These are phyloP conservation scores for Diaprepes abbreviatus DNA, from an alignment of 2,888 invertebrate genomes.

Conservation along the genomic window DNA sequence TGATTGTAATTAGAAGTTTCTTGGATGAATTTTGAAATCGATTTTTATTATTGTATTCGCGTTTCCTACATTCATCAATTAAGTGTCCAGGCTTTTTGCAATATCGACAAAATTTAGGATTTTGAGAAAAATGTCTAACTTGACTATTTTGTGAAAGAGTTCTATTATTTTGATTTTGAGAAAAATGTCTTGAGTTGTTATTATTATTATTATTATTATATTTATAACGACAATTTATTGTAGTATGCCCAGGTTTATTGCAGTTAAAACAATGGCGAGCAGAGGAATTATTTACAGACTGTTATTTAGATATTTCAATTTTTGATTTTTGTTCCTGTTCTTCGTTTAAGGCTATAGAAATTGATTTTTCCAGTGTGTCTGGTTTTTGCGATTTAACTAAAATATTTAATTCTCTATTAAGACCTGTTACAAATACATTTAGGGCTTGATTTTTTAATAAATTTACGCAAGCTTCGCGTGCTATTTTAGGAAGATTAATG, in stretches of 20 bases:
- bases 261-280: slow-evolving; percentile 27
- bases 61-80: no score
- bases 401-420: slow-evolving; percentile 28
- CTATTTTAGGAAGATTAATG: neutral
- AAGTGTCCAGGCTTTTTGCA: no score
- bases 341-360: slow-evolving; percentile 35
- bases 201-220: no score
- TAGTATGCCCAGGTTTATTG: slow-evolving; percentile 35
- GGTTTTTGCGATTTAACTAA: slow-evolving; percentile 41
- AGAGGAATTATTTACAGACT: slow-evolving; percentile 23
- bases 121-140: no score
- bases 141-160: no score
- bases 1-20: no score
- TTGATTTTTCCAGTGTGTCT: slow-evolving; percentile 38
- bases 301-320: slow-evolving; percentile 40
- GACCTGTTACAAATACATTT: slow-evolving; percentile 36
- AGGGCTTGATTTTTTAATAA: slow-evolving; percentile 38
- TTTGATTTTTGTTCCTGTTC: slow-evolving; percentile 46
- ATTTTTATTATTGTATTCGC: no score
- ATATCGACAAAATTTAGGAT: no score
- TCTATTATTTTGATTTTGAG: no score
- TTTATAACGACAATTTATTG: neutral
- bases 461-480: slow-evolving; percentile 14
- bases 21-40: no score
- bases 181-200: no score